Percentiles rank a stretch among this genome's conserved stretches.
Conservation (phyloP, 2,113 vertebrate genomes). For the Eonycteris spelaea region DNA sequence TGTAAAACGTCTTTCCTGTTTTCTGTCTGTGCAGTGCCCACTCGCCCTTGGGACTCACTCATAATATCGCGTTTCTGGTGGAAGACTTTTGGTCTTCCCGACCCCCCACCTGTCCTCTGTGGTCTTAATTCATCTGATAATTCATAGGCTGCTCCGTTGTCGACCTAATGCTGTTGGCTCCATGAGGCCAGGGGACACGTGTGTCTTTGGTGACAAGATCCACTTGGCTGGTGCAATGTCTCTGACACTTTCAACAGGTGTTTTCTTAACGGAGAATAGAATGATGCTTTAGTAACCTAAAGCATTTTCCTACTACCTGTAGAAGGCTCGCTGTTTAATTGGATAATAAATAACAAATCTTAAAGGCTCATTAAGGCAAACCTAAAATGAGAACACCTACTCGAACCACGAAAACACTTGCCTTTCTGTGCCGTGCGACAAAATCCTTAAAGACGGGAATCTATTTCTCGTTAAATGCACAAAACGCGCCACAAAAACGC, state of each 20-base stretch:
- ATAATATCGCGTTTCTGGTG: neutral
- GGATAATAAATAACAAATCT: neutral
- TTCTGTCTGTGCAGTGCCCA: neutral
- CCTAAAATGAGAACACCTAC: neutral
- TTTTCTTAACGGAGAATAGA: neutral
- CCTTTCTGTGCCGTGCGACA: neutral
- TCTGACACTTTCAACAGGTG: neutral
- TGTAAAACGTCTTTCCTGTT: neutral
- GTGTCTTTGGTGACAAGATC: neutral
- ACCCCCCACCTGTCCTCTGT: neutral
- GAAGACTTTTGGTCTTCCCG: neutral
- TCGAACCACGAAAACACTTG: neutral
- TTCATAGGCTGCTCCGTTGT: rapidly evolving
- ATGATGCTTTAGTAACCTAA: too few relatives aligned
- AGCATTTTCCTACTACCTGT: neutral
- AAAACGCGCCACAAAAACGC: too few relatives aligned
- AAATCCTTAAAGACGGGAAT: neutral
- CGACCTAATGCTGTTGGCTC: rapidly evolving
- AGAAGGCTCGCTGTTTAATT: neutral
- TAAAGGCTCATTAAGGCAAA: neutral
- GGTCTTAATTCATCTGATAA: neutral
- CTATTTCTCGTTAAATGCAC: neutral
- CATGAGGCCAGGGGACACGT: neutral
- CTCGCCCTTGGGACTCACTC: neutral
- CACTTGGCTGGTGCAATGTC: neutral